Percentiles rank a stretch among this genome's conserved stretches.
Evolutionary conservation across 2,888 invertebrate genomes (phyloP).

Genomic region (Siphlonurus alternatus): DNA sequence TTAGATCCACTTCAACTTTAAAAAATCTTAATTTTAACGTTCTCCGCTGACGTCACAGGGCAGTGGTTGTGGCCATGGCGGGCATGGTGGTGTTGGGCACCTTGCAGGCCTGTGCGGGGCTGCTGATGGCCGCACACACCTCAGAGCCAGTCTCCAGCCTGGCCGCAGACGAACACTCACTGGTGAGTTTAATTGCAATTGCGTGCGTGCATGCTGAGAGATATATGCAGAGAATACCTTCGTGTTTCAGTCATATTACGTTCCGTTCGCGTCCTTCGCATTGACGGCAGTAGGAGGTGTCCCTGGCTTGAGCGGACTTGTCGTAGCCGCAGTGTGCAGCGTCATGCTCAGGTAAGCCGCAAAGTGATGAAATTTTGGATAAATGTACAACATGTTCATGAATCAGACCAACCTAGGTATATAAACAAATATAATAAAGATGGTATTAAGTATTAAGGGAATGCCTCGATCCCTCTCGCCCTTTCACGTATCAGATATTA

Average conservation of each 20-base stretch:
- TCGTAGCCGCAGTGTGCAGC: not conserved
- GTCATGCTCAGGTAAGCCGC: not conserved
- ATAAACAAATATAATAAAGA: no score
- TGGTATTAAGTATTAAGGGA: no score
- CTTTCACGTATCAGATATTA: no score
- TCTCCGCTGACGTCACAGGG: not conserved
- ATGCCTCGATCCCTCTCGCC: no score
- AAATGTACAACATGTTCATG: no score
- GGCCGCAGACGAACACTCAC: not conserved
- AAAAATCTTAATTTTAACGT: no score
- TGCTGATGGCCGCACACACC: not conserved
- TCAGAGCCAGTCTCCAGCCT: not conserved
- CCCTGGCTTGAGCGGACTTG: not conserved
- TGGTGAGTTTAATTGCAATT: not conserved
- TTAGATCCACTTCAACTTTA: no score
- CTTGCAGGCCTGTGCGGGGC: not conserved
- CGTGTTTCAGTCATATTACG: not conserved
- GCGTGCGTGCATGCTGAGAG: no score
- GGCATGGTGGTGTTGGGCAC: not conserved
- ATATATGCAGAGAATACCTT: no score
- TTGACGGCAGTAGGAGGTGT: not conserved
- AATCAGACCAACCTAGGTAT: no score
- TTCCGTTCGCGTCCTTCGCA: not conserved
- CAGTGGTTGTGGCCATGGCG: not conserved
- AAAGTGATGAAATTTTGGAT: no score